These are phyloP conservation scores for Peromyscus maniculatus DNA, from an alignment of 2,113 vertebrate genomes.

Conservation along the genomic window DNA sequence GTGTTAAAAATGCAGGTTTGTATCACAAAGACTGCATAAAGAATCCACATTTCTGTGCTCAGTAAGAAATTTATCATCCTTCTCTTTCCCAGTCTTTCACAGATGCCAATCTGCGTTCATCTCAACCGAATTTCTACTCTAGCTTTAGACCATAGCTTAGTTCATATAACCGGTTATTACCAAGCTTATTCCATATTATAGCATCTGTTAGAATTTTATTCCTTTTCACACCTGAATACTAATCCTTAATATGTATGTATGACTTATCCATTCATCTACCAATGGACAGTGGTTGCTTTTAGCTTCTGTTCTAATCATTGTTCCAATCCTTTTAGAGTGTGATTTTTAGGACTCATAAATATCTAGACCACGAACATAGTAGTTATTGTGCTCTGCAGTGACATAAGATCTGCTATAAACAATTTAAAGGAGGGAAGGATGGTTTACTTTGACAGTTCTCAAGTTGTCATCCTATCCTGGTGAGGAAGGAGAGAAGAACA, in stretches of 20 bases:
- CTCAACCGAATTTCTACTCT: neutral
- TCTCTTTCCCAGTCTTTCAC: too few relatives aligned
- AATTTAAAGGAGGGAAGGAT: neutral
- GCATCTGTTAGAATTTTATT: neutral
- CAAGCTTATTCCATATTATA: neutral
- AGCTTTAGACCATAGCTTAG: neutral
- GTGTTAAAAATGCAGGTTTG: neutral
- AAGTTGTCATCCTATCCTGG: neutral
- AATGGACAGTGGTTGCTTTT: neutral
- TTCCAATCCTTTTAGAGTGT: neutral
- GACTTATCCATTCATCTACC: neutral
- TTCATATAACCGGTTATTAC: neutral
- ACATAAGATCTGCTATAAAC: neutral
- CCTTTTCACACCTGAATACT: neutral
- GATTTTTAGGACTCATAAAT: neutral
- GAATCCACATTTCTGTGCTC: neutral
- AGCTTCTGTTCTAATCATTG: neutral
- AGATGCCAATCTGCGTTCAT: neutral
- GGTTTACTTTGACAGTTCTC: neutral
- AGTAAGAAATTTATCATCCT: neutral
- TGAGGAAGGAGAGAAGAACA: too few relatives aligned
- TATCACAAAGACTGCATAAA: neutral
- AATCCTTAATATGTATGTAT: neutral
- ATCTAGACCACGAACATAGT: neutral
- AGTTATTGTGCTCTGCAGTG: neutral